phyloP scores from a whole-genome alignment of 2,113 vertebrate species.

The Microcebus ravelobensis region DNA sequence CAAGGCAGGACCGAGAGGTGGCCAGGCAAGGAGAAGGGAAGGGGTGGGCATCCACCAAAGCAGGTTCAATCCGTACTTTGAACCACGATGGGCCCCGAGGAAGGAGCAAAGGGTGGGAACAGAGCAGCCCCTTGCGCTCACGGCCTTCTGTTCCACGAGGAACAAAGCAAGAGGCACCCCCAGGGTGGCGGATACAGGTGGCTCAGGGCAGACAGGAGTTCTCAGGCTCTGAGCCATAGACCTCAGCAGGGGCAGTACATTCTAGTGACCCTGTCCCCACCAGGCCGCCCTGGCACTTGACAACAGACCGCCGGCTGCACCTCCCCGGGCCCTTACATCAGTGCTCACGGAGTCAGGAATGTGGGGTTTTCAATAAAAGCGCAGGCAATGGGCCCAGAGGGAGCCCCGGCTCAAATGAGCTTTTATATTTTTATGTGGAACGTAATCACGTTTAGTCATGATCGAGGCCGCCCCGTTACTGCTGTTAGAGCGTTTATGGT shows the following conservation, averaged over 20 bases:
- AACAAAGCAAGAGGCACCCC: neutral
- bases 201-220: neutral
- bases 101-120: neutral
- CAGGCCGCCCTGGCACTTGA: neutral
- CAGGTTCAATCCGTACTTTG: fast-evolving
- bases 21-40: neutral
- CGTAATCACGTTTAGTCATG: constrained; percentile 87
- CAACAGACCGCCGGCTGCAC: neutral
- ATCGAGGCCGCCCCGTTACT: constrained; percentile 84
- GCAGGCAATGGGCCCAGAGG: constrained; percentile 84
- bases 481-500: constrained; percentile 88
- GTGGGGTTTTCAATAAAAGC: constrained; percentile 87
- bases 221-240: neutral
- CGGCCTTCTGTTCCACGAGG: fast-evolving
- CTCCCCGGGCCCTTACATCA: constrained; percentile 64
- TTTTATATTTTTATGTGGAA: constrained; percentile 90
- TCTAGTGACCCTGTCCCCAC: neutral
- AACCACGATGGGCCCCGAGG: neutral
- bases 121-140: neutral
- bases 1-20: fast-evolving
- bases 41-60: neutral
- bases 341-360: constrained; percentile 80
- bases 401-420: constrained; percentile 87
- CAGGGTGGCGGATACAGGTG: fast-evolving
- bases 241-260: neutral